Percentiles rank a stretch among this genome's conserved stretches.
Conservation (phyloP, 2,888 invertebrate genomes). For the Xanthorhoe designata region DNA sequence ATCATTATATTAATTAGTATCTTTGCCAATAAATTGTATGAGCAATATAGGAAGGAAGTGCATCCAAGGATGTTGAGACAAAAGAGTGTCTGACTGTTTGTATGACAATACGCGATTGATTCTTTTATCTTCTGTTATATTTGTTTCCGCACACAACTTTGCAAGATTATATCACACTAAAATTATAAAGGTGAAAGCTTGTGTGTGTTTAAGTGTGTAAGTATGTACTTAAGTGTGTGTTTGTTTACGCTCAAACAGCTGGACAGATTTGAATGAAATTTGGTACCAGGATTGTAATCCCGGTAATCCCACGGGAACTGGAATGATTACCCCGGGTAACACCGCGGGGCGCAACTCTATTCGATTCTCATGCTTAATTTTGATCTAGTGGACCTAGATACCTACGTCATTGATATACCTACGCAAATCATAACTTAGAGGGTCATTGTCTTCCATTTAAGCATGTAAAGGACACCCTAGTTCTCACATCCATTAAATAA, state of each 20-base stretch:
- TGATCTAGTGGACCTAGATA: not conserved
- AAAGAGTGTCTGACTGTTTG: slow-evolving; percentile 2
- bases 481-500: not conserved
- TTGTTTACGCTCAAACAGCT: too few relatives aligned
- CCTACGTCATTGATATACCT: slow-evolving; percentile 12
- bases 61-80: slow-evolving; percentile 14
- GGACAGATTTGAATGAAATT: too few relatives aligned
- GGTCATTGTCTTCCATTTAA: slow-evolving; percentile 31
- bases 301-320: too few relatives aligned
- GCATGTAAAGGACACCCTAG: slow-evolving; percentile 2
- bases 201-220: too few relatives aligned
- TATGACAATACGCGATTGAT: not conserved
- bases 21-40: slow-evolving; percentile 16
- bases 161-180: not conserved
- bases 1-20: not conserved
- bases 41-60: slow-evolving; percentile 14
- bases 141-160: not conserved
- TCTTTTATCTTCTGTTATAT: not conserved
- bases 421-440: slow-evolving; percentile 1
- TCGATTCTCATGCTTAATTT: too few relatives aligned
- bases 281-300: too few relatives aligned
- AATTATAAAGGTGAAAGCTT: too few relatives aligned
- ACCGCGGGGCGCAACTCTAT: too few relatives aligned
- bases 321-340: too few relatives aligned
- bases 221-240: too few relatives aligned